A percentile compares a stretch with the other conserved stretches of the same genome.
These are phyloP conservation scores for Drusus annulatus DNA, from an alignment of 1,140 invertebrate genomes.

Conservation along the genomic window DNA sequence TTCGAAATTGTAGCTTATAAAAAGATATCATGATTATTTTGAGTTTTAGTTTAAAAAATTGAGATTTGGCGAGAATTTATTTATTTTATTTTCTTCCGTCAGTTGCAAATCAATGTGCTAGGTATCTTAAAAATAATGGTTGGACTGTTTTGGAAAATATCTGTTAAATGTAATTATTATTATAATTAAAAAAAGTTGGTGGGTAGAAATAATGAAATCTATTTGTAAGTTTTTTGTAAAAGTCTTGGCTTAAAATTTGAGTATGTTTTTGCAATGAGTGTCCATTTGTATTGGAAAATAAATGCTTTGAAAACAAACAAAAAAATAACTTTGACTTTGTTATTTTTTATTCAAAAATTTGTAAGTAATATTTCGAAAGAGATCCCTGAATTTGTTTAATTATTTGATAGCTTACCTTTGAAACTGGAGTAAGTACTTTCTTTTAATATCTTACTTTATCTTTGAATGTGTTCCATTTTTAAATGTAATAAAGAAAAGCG, in stretches of 20 bases:
- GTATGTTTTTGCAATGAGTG: slow-evolving; percentile 56
- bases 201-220: slow-evolving; percentile 30
- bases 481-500: no score
- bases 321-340: no score
- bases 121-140: background rate
- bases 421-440: no score
- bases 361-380: no score
- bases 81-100: background rate
- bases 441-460: no score
- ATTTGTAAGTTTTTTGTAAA: slow-evolving; percentile 51
- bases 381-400: no score
- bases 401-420: no score
- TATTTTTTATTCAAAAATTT: no score
- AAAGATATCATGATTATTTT: background rate
- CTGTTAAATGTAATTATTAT: slow-evolving; percentile 20
- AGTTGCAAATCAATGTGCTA: background rate
- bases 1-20: no score
- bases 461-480: no score
- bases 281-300: slow-evolving; percentile 54
- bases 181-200: slow-evolving; percentile 15
- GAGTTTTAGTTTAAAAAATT: background rate
- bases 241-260: slow-evolving; percentile 38
- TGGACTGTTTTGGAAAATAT: background rate
- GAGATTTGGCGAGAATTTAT: background rate
- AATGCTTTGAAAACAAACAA: slow-evolving; percentile 47